Conservation (phyloP, 1,140 invertebrate species). For the Caenorhabditis elegans region WBcel235 BX284602.5:2716501-2717000, state of each 20-base stretch:
- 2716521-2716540: background rate
- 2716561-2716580: constrained; percentile 28
- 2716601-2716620: background rate
- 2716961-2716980: too few relatives aligned
- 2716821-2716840: too few relatives aligned
- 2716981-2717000: background rate
- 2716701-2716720: background rate
- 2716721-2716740: background rate
- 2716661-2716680: background rate
- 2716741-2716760: constrained; percentile 2
- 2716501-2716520: background rate
- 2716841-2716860: too few relatives aligned
- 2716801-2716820: too few relatives aligned
- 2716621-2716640: background rate
- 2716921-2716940: too few relatives aligned
- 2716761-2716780: background rate
- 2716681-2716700: background rate
- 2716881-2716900: too few relatives aligned
- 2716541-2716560: background rate
- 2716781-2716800: too few relatives aligned
- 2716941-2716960: too few relatives aligned
- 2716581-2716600: background rate
- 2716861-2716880: too few relatives aligned
- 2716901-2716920: too few relatives aligned
- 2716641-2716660: too few relatives aligned